A percentile compares a stretch with the other conserved stretches of the same genome.
Conservation (phyloP, 2,888 invertebrate species). For the Pristionchus fissidentatus region DNA sequence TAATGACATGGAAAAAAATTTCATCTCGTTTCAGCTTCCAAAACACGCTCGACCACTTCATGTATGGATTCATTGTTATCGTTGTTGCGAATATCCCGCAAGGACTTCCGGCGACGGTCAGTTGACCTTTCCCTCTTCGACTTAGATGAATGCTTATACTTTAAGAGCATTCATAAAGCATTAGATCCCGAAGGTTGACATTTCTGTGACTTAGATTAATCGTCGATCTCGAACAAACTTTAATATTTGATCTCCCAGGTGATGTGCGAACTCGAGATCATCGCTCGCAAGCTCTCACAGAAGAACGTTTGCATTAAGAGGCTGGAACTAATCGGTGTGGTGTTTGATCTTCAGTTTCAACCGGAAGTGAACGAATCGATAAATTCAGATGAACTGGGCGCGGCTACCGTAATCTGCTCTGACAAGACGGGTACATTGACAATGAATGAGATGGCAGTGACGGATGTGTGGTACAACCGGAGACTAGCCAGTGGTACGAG, state of each 20-base stretch:
- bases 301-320: constrained; percentile 95
- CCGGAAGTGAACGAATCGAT: background rate
- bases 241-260: constrained; percentile 51
- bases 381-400: constrained; percentile 82
- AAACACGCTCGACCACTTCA: constrained; percentile 53
- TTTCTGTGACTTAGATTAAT: background rate
- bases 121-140: background rate
- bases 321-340: constrained; percentile 69
- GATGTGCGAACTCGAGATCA: constrained; percentile 73
- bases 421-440: constrained; percentile 98
- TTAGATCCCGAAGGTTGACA: background rate
- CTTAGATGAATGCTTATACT: background rate
- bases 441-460: constrained; percentile 89
- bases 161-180: background rate
- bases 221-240: background rate
- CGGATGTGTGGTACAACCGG: constrained; percentile 71
- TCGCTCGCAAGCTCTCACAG: constrained; percentile 96
- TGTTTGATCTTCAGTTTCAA: background rate
- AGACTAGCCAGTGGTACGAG: constrained; percentile 52
- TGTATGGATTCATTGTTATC: constrained; percentile 55
- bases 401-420: constrained; percentile 93
- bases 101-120: constrained; percentile 57
- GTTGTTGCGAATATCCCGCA: constrained; percentile 55
- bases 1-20: background rate
- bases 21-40: constrained; percentile 58